phyloP scores from a whole-genome alignment of 2,113 vertebrate genomes.

The Tyrannus savana region DNA sequence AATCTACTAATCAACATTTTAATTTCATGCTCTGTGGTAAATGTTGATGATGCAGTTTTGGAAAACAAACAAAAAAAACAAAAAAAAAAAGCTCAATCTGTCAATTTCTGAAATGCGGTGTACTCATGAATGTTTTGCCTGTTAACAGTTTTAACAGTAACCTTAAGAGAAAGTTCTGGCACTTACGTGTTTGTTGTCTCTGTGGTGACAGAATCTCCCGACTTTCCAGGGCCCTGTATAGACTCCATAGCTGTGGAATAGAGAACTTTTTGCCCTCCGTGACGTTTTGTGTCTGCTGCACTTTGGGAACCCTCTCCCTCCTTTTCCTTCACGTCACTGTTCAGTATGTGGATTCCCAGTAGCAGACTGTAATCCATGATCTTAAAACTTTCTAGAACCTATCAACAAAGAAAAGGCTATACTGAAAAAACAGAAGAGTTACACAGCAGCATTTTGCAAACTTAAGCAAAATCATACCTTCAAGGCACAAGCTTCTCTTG shows the following conservation, averaged over 20 bases:
- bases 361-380: conserved; percentile 99
- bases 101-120: background rate
- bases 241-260: conserved; percentile 99
- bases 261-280: conserved; percentile 89
- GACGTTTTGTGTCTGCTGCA: conserved; percentile 81
- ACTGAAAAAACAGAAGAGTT: background rate
- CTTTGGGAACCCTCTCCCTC: conserved; percentile 81
- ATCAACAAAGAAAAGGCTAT: background rate
- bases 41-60: background rate
- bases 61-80: background rate
- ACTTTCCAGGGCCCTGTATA: conserved; percentile 93
- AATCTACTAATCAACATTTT: background rate
- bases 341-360: conserved; percentile 90
- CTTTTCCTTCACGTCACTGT: conserved; percentile 82
- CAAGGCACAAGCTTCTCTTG: background rate
- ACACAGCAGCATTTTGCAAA: background rate
- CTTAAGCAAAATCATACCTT: background rate
- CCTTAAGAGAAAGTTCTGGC: background rate
- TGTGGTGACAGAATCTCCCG: conserved; percentile 82
- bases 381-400: conserved; percentile 99
- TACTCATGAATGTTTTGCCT: background rate
- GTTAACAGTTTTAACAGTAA: background rate
- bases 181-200: conserved; percentile 93
- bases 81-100: background rate
- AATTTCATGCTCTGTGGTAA: background rate